Conservation (phyloP, 1,140 invertebrate genomes). For the Diploscapter pachys region DNA sequence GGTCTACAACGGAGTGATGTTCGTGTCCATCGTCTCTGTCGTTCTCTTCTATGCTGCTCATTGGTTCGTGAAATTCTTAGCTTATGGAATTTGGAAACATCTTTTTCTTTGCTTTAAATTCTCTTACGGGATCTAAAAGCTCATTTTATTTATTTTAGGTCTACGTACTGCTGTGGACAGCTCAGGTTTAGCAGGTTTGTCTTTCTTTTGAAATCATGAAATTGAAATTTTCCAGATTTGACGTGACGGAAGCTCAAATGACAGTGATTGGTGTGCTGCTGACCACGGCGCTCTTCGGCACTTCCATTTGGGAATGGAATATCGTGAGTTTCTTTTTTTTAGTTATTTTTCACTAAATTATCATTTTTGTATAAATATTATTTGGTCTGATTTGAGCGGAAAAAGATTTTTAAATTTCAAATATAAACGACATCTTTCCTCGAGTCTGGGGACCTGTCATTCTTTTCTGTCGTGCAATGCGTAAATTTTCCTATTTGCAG, state of each 20-base stretch:
- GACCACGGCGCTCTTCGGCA: conserved; percentile 79
- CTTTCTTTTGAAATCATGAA: conserved; percentile 6
- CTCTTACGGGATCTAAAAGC: conserved; percentile 6
- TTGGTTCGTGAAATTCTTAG: conserved; percentile 86
- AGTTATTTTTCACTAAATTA: conserved; percentile 3
- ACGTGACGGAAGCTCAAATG: conserved; percentile 96
- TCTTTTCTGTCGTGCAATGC: too few relatives aligned
- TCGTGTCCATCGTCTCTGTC: conserved; percentile 92
- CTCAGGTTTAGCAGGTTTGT: conserved; percentile 79
- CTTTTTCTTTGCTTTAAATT: conserved; percentile 79
- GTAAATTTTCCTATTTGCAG: conserved; percentile 16
- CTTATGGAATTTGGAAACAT: conserved; percentile 63
- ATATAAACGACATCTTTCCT: too few relatives aligned
- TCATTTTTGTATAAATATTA: too few relatives aligned
- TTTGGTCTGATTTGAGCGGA: too few relatives aligned
- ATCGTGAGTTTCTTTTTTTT: conserved; percentile 42
- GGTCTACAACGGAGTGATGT: conserved; percentile 73
- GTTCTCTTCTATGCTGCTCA: conserved; percentile 95
- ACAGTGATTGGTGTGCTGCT: conserved; percentile 83
- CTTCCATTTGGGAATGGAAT: conserved; percentile 78
- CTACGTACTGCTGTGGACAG: conserved; percentile 90
- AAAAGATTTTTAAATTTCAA: too few relatives aligned
- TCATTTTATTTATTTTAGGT: too few relatives aligned
- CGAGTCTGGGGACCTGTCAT: too few relatives aligned
- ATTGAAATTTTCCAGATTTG: conserved; percentile 65